phyloP scores from a whole-genome alignment of 2,797 vertebrate genomes.

The Pangasius larnaudii region DNA sequence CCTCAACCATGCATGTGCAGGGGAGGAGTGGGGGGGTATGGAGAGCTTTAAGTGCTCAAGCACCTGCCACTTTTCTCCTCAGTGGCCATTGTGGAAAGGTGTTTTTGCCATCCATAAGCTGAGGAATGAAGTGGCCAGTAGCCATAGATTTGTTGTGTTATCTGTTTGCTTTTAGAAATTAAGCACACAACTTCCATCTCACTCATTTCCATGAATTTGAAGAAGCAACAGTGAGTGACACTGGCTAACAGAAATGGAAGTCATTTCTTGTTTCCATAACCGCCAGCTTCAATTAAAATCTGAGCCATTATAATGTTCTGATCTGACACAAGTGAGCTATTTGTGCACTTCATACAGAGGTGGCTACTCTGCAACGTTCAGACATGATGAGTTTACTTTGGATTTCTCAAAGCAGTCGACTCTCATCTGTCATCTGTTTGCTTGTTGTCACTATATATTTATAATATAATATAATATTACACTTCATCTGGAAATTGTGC shows the following conservation, averaged over 20 bases:
- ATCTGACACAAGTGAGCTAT: neutral
- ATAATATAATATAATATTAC: no score
- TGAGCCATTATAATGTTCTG: neutral
- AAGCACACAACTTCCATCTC: neutral
- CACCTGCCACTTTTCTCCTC: neutral
- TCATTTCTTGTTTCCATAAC: neutral
- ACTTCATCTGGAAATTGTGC: no score
- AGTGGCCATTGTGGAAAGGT: neutral
- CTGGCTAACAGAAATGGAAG: neutral
- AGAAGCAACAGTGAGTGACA: neutral
- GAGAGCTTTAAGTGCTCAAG: neutral
- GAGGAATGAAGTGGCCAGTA: neutral
- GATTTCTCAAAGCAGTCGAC: neutral
- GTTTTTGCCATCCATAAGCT: neutral
- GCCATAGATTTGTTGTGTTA: neutral
- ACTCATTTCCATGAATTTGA: no score
- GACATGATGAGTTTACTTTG: neutral
- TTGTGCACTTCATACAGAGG: neutral
- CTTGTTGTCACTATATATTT: no score
- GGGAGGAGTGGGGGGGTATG: neutral
- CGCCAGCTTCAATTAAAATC: neutral
- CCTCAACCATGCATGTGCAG: neutral
- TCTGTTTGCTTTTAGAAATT: neutral
- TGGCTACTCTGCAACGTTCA: neutral
- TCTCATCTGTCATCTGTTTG: no score